A percentile compares a stretch with the other conserved stretches of the same genome.
Evolutionary conservation across 2,113 vertebrate species (phyloP).

Genomic region (Serinus canaria): DNA sequence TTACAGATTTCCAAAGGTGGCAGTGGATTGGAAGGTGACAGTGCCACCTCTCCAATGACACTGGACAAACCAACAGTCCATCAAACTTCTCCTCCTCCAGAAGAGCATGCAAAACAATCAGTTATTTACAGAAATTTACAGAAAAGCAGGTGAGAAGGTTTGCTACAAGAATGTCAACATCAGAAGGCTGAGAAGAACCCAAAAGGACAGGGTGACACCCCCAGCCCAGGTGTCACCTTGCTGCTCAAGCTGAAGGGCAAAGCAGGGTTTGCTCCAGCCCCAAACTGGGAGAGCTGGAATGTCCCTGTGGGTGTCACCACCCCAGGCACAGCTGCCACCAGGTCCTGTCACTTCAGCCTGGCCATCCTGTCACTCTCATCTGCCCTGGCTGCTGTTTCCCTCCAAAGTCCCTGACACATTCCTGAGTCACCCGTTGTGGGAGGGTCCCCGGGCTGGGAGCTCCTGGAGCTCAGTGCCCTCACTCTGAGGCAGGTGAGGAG

Average conservation of each 20-base stretch:
- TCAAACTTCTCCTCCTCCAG: no score
- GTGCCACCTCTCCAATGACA: no score
- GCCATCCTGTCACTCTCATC: fast-evolving
- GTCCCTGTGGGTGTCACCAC: background rate
- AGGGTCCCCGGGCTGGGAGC: background rate
- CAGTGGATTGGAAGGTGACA: no score
- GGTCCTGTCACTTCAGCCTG: background rate
- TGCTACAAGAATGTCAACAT: no score
- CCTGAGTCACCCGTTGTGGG: background rate
- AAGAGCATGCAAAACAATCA: no score
- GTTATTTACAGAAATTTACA: no score
- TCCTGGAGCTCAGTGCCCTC: background rate
- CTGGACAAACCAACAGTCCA: no score
- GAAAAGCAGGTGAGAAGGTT: no score
- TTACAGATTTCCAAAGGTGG: no score
- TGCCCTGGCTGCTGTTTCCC: fast-evolving
- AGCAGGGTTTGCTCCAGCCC: background rate
- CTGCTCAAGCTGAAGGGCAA: background rate
- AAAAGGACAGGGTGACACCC: background rate
- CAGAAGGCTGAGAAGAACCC: no score
- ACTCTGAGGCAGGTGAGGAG: background rate
- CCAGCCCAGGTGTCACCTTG: background rate
- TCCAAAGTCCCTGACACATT: fast-evolving
- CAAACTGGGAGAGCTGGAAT: background rate
- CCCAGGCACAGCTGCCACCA: background rate